Evolutionary conservation across 2,888 invertebrate species (phyloP).

Genomic region (Polydrusus tereticollis): DNA sequence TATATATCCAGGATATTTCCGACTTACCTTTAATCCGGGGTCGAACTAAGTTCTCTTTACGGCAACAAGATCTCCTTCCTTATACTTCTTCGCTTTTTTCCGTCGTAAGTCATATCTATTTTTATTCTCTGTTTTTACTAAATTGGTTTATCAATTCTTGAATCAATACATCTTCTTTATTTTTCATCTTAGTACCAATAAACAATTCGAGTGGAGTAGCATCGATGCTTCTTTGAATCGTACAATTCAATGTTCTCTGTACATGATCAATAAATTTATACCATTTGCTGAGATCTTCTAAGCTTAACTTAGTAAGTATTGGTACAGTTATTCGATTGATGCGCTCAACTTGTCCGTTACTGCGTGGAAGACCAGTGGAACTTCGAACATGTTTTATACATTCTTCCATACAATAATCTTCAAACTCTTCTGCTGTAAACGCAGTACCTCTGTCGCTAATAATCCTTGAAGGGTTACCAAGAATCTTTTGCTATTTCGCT

Average conservation of each 20-base stretch:
- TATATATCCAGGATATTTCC: conserved; percentile 51
- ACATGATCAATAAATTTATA: conserved; percentile 50
- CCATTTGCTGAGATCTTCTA: conserved; percentile 41
- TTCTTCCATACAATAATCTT: conserved; percentile 59
- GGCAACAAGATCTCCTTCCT: conserved; percentile 56
- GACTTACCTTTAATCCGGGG: too few relatives aligned
- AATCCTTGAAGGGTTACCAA: conserved; percentile 61
- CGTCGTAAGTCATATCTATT: conserved; percentile 51
- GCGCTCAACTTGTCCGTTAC: too few relatives aligned
- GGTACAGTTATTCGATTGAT: conserved; percentile 45
- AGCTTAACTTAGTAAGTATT: conserved; percentile 31
- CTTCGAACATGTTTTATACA: conserved; percentile 57
- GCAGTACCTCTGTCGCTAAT: conserved; percentile 61
- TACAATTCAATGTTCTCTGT: conserved; percentile 52
- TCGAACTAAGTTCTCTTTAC: conserved; percentile 62
- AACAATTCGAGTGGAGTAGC: conserved; percentile 53
- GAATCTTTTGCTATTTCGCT: conserved; percentile 55
- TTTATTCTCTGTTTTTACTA: conserved; percentile 41
- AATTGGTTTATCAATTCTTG: conserved; percentile 35
- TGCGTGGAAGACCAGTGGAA: conserved; percentile 58
- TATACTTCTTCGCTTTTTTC: conserved; percentile 51
- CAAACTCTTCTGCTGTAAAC: conserved; percentile 60
- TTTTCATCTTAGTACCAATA: too few relatives aligned
- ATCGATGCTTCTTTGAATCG: conserved; percentile 49
- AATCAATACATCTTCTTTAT: conserved; percentile 59